Percentiles rank a stretch among this genome's conserved stretches.
Conservation (phyloP, 2,888 invertebrate genomes). For the Xylophagus ater region DNA sequence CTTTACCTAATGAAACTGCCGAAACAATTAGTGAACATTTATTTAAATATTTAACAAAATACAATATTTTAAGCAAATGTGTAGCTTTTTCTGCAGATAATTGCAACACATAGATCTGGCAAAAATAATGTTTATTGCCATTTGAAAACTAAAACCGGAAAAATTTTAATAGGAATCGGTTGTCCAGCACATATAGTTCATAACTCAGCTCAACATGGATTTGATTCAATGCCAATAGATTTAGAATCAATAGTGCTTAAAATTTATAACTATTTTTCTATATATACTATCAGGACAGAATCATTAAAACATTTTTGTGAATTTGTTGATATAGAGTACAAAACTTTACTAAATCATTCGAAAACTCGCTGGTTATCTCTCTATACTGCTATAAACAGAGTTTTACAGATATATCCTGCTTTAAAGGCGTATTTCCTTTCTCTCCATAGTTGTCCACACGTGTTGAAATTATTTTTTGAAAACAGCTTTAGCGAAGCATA, state of each 20-base stretch:
- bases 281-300: neutral
- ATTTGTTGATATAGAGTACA: neutral
- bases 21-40: too few species aligned
- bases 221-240: neutral
- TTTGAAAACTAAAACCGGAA: too few species aligned
- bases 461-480: neutral
- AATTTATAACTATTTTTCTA: slow-evolving; percentile 1
- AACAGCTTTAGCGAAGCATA: neutral
- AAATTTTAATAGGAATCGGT: too few species aligned
- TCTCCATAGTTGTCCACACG: neutral
- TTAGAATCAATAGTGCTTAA: too few species aligned
- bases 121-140: too few species aligned
- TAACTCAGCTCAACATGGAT: too few species aligned
- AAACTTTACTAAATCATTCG: neutral
- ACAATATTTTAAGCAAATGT: too few species aligned
- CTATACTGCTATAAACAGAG: neutral
- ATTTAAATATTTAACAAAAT: too few species aligned
- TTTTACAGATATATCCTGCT: neutral
- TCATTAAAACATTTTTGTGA: neutral
- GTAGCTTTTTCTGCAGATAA: too few species aligned
- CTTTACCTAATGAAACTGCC: too few species aligned
- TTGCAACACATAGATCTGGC: too few species aligned
- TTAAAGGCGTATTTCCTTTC: slow-evolving; percentile 2
- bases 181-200: too few species aligned
- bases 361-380: neutral